Conservation (phyloP, 2,113 vertebrate genomes). For the Craseonycteris thonglongyai region DNA sequence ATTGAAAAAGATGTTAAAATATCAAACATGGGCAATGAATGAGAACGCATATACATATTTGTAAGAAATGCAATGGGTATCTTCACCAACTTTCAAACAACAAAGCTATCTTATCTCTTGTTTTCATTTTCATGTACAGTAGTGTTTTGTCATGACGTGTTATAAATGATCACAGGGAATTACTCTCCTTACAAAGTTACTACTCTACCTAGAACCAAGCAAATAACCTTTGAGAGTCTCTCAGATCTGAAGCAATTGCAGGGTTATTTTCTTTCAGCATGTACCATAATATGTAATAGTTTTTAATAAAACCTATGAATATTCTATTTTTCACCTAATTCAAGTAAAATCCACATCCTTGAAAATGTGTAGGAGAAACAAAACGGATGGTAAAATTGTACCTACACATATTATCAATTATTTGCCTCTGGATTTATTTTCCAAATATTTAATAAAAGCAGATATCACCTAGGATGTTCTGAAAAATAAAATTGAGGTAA, state of each 20-base stretch:
- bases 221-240: conserved; percentile 8
- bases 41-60: background rate
- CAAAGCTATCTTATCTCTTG: background rate
- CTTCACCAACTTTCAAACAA: background rate
- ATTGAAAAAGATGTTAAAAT: background rate
- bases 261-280: background rate
- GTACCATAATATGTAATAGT: background rate
- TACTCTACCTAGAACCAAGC: conserved; percentile 23
- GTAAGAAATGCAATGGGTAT: background rate
- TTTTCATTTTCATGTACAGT: background rate
- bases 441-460: background rate
- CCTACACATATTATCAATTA: background rate
- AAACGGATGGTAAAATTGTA: background rate
- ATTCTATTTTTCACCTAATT: background rate
- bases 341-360: background rate
- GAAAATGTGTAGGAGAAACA: background rate
- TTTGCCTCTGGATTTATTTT: background rate
- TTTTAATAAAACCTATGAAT: background rate
- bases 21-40: background rate
- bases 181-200: background rate
- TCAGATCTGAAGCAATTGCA: background rate
- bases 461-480: background rate
- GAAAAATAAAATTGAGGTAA: background rate
- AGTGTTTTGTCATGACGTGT: background rate
- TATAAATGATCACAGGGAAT: background rate